phyloP scores from a whole-genome alignment of 1,140 invertebrate genomes.

The Caenorhabditis tropicalis region DNA sequence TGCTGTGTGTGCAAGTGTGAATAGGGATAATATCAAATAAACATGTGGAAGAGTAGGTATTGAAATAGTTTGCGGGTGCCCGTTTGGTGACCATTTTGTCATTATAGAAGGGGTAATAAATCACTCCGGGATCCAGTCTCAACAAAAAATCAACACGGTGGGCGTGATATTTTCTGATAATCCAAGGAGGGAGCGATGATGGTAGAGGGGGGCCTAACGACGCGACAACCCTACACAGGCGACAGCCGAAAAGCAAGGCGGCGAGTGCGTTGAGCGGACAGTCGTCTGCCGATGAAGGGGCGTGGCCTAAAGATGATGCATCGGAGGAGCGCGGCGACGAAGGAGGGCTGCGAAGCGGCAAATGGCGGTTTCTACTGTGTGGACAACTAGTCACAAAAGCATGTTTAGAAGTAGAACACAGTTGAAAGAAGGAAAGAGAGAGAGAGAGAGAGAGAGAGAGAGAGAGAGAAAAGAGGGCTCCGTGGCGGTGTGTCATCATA shows the following conservation, averaged over 20 bases:
- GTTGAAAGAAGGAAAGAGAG: neutral
- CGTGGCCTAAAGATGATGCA: slow-evolving; percentile 43
- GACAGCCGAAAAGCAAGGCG: slow-evolving; percentile 42
- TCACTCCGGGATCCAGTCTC: slow-evolving; percentile 15
- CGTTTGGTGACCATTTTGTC: slow-evolving; percentile 37
- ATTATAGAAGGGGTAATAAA: slow-evolving; percentile 4
- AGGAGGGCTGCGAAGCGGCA: neutral
- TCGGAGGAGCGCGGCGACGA: slow-evolving; percentile 1
- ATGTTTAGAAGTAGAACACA: slow-evolving; percentile 8
- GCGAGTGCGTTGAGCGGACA: slow-evolving; percentile 32
- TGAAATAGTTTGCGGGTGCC: neutral
- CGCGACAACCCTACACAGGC: slow-evolving; percentile 30
- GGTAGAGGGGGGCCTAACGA: slow-evolving; percentile 7
- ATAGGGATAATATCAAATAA: slow-evolving; percentile 19
- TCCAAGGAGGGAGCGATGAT: neutral
- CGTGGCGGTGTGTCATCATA: slow-evolving; percentile 18
- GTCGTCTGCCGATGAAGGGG: neutral
- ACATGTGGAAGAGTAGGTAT: slow-evolving; percentile 7
- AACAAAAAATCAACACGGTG: neutral
- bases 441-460: no score
- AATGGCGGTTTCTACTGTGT: slow-evolving; percentile 42
- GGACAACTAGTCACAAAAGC: slow-evolving; percentile 40
- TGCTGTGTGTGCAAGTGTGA: slow-evolving; percentile 36
- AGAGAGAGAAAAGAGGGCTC: no score
- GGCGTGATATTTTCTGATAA: neutral